Conservation (phyloP, 2,113 vertebrate species). For the Stegostoma tigrinum region DNA sequence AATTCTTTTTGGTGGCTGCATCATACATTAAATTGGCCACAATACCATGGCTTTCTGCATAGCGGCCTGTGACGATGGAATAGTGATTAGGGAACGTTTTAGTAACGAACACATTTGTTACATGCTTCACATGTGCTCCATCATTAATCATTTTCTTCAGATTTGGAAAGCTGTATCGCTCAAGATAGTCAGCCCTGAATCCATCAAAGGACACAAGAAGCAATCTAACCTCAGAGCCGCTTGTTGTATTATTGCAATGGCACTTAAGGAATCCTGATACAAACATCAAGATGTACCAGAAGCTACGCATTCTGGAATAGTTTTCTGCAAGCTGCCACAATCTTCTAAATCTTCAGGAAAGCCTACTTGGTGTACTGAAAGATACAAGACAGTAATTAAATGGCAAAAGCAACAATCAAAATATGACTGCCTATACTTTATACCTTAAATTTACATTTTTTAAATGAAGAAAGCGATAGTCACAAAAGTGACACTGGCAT, state of each 20-base stretch:
- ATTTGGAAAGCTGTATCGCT: conserved; percentile 73
- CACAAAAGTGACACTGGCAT: not conserved
- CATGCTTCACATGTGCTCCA: conserved; percentile 77
- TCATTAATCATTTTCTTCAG: conserved; percentile 65
- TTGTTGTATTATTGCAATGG: conserved; percentile 36
- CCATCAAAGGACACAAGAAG: conserved; percentile 92
- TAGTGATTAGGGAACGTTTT: conserved; percentile 98
- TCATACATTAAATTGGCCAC: conserved; percentile 86
- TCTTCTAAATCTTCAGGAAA: not conserved
- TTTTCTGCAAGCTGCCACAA: not conserved
- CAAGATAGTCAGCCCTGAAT: conserved; percentile 86
- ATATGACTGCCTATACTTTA: not conserved
- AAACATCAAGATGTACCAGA: conserved; percentile 37
- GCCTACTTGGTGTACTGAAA: not conserved
- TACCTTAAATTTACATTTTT: not conserved
- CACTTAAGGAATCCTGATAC: conserved; percentile 45
- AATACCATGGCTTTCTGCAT: conserved; percentile 87
- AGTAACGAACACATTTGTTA: conserved; percentile 82
- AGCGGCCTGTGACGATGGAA: conserved; percentile 86
- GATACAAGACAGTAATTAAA: conserved; percentile 9
- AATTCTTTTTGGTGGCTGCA: conserved; percentile 53
- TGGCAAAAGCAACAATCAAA: not conserved
- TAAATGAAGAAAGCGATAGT: not conserved
- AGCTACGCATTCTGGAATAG: not conserved
- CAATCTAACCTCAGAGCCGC: conserved; percentile 48